Evolutionary conservation across 2,888 invertebrate species (phyloP), one percentile per base, ranked within the genome.

Genomic region (Nymphalis urticae): DNA sequence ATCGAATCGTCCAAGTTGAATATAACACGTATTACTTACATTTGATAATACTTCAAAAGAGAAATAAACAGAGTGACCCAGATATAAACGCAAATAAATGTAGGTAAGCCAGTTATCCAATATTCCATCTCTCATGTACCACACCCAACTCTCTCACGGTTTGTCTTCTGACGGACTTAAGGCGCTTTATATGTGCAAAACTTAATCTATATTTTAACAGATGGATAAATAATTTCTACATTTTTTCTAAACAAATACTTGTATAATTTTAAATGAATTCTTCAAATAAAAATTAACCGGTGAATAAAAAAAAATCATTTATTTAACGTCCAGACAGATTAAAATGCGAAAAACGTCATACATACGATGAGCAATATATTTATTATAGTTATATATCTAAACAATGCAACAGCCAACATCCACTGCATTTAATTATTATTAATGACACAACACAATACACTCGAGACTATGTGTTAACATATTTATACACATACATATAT

Each of bases 141-240:
- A 69, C 72, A 48, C 60, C 36, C 54, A 48, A 67, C 60, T 66
- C 64, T 73, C 72, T 71, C 73, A 75, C 74, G 71, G 70, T 64
- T 59, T 68, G 54, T 53, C 66, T 66, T 62, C 51, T 32, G 27
- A 42, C 42, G 42, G 13, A 21, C 47, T 62, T 56, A 50, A 58
- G 53, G 62, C 48, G 24, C 24, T 64, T 56, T 51, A 67, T 66
- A 71, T 47, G 19, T 64, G 60, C 21, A 7, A 54, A 32, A 16
- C 36, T 60, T 60, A 21, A n/a, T 54, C 48, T 54, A 6, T 21
- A 19, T 16, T 56, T 21, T 48, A 50, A 21, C n/a, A n/a, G 50
- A 24, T 48, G 4, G n/a, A 56, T 27, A 21, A 16, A 59, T 10
- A 16, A 24, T 53, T 42, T 42, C 13, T 10, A 6, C 27, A 32